These are phyloP conservation scores for Tryphoninae sp. DNA, from an alignment of 2,888 invertebrate genomes.

Conservation along the genomic window DNA sequence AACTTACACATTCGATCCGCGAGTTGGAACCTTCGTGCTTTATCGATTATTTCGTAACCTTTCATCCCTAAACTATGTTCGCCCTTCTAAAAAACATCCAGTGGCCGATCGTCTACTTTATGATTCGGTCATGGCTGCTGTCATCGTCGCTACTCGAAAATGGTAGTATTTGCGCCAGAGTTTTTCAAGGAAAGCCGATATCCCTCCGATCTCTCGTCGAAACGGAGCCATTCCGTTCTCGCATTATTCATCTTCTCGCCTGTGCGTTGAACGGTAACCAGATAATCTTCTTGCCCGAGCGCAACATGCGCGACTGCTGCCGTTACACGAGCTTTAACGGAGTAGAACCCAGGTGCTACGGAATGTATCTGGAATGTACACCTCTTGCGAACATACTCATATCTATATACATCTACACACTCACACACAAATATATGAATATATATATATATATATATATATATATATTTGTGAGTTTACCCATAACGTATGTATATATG, in stretches of 20 bases:
- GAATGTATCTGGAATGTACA: slow-evolving; percentile 40
- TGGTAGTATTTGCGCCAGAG: no score
- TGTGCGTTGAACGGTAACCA: slow-evolving; percentile 22
- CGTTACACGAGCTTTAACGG: slow-evolving; percentile 35
- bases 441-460: neutral
- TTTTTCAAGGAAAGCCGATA: neutral
- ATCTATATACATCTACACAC: neutral
- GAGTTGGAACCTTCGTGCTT: neutral
- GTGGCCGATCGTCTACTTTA: neutral
- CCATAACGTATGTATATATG: neutral
- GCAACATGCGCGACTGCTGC: slow-evolving; percentile 33
- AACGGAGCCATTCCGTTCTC: slow-evolving; percentile 17
- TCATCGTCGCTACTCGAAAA: no score
- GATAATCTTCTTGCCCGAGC: slow-evolving; percentile 27
- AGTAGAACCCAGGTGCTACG: slow-evolving; percentile 48
- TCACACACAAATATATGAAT: neutral
- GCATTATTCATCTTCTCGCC: slow-evolving; percentile 31
- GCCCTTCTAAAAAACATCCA: neutral
- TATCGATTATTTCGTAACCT: slow-evolving; percentile 4
- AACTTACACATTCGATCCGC: no score
- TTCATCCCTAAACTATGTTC: neutral
- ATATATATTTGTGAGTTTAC: neutral
- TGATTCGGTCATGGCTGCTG: neutral
- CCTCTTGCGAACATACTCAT: slow-evolving; percentile 5
- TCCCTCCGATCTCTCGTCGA: slow-evolving; percentile 2